Evolutionary conservation across 2,888 invertebrate species (phyloP).

Genomic region (Drosophila bunnanda): DNA sequence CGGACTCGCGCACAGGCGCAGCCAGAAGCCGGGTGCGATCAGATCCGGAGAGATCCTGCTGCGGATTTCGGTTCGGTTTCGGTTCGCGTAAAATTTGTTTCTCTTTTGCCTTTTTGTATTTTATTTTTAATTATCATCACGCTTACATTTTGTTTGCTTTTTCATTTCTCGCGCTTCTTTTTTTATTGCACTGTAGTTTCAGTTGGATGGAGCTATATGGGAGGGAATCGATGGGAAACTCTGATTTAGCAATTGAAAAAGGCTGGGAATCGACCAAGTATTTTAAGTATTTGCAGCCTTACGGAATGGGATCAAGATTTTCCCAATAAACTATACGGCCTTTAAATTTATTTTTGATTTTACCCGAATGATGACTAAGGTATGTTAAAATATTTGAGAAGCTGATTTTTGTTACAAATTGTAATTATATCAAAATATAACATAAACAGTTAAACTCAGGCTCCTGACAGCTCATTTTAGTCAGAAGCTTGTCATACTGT

Average conservation of each 20-base stretch:
- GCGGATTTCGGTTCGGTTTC: constrained; percentile 34
- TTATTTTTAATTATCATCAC: constrained; percentile 65
- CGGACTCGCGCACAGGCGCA: constrained; percentile 36
- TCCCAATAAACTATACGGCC: background rate
- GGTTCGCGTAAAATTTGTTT: constrained; percentile 47
- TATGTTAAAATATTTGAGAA: background rate
- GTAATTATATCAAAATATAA: background rate
- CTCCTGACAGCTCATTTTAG: too few relatives aligned
- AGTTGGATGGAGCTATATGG: constrained; percentile 35
- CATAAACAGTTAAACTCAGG: too few relatives aligned
- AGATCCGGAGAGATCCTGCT: constrained; percentile 55
- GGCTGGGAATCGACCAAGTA: constrained; percentile 19
- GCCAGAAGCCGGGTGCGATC: constrained; percentile 63
- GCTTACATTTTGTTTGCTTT: constrained; percentile 64
- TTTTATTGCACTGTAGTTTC: constrained; percentile 64
- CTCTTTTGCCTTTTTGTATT: constrained; percentile 42
- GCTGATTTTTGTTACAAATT: background rate
- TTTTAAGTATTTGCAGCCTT: background rate
- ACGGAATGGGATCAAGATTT: constrained; percentile 7
- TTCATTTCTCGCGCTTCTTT: constrained; percentile 29
- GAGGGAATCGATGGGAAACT: constrained; percentile 29
- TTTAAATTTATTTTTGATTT: background rate
- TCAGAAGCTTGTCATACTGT: too few relatives aligned
- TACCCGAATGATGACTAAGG: too few relatives aligned
- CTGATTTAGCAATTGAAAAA: constrained; percentile 42